Conservation (phyloP, 2,113 vertebrate genomes). For the Coturnix japonica region DNA sequence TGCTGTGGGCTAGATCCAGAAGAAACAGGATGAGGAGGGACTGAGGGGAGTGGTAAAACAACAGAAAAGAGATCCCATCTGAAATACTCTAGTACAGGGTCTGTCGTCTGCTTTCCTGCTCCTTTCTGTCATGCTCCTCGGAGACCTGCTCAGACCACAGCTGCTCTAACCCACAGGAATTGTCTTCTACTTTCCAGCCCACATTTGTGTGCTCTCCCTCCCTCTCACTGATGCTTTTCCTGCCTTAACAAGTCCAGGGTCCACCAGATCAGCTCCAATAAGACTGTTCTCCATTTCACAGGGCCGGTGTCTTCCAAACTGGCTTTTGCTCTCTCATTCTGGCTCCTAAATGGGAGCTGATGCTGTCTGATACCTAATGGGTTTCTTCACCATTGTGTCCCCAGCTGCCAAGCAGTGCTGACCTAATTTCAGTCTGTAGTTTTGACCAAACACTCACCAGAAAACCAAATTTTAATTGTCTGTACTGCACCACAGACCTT, state of each 20-base stretch:
- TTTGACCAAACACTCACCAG: not conserved
- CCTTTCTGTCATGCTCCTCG: not conserved
- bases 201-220: not conserved
- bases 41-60: not conserved
- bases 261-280: not conserved
- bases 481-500: too few relatives aligned
- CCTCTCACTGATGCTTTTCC: not conserved
- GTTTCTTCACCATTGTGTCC: not conserved
- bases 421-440: not conserved
- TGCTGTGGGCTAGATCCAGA: not conserved
- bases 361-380: not conserved
- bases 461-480: not conserved
- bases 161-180: not conserved
- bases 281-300: not conserved
- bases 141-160: not conserved
- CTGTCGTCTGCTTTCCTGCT: not conserved
- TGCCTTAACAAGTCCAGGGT: not conserved
- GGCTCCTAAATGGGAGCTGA: not conserved
- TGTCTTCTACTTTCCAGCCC: not conserved
- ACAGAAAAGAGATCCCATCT: fast-evolving
- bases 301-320: not conserved
- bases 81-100: not conserved
- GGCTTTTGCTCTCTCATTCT: not conserved
- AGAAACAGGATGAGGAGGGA: not conserved
- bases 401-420: not conserved